Percentiles rank a stretch among this genome's conserved stretches.
phyloP scores from a whole-genome alignment of 2,113 vertebrate species.

The Spheniscus mendiculus region DNA sequence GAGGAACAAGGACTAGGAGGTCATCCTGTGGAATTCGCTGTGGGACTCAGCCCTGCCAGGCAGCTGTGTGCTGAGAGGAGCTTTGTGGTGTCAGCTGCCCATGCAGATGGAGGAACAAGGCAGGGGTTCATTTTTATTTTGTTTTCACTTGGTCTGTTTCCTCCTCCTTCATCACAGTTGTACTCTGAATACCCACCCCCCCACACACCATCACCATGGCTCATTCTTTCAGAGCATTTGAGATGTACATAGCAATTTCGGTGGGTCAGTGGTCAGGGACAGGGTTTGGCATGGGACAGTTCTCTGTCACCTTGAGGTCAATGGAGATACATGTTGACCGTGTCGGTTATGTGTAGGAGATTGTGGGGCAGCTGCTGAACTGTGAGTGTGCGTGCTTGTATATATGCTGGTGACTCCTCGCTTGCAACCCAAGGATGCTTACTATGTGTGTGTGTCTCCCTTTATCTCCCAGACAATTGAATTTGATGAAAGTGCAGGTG shows the following conservation, averaged over 20 bases:
- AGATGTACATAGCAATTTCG: fast-evolving
- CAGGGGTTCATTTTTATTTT: background rate
- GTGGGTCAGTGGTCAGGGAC: background rate
- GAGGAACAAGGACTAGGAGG: slow-evolving; percentile 31
- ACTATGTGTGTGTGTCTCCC: background rate
- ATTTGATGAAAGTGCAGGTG: slow-evolving; percentile 94
- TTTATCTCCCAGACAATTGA: slow-evolving; percentile 86
- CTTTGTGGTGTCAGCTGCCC: slow-evolving; percentile 25
- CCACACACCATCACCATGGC: fast-evolving
- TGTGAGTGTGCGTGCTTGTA: fast-evolving
- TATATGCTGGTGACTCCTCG: background rate
- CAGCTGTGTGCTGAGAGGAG: slow-evolving; percentile 37
- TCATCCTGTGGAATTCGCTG: slow-evolving; percentile 26
- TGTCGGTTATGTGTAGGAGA: fast-evolving
- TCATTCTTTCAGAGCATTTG: background rate
- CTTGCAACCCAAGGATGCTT: background rate
- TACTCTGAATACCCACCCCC: background rate
- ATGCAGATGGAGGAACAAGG: background rate
- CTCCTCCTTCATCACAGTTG: background rate
- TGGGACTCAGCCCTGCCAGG: slow-evolving; percentile 28
- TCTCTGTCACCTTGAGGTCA: background rate
- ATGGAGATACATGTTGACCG: fast-evolving
- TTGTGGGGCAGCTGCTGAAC: background rate
- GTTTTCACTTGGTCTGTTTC: background rate
- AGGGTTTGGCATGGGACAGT: background rate